Evolutionary conservation across 2,113 vertebrate species (phyloP).

Genomic region (Gulo gulo): DNA sequence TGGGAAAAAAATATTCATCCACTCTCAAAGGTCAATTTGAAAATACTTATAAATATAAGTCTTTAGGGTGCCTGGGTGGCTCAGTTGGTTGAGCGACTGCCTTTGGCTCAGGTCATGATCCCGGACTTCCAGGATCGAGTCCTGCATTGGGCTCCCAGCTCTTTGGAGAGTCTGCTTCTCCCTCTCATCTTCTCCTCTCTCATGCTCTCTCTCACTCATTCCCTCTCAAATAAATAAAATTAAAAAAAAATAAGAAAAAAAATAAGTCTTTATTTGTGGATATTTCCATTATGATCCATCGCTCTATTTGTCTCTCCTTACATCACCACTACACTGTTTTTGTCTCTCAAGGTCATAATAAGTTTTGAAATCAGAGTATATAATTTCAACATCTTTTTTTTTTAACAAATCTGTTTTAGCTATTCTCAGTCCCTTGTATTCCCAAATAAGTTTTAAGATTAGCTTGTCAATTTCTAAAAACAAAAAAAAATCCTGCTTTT

Average conservation of each 20-base stretch:
- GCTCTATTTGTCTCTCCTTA: background rate
- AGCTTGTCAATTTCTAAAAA: background rate
- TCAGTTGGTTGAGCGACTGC: no score
- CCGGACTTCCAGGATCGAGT: no score
- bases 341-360: background rate
- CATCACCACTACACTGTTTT: background rate
- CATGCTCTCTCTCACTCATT: no score
- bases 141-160: no score
- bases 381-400: background rate
- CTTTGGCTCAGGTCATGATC: no score
- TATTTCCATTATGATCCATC: background rate
- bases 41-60: background rate
- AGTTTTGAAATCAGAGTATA: background rate
- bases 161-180: no score
- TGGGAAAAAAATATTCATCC: background rate
- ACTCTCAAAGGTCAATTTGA: background rate
- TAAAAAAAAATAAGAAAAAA: no score
- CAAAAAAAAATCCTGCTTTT: background rate
- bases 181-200: no score
- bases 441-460: background rate
- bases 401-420: background rate
- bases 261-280: background rate
- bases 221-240: no score
- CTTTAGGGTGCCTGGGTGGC: no score
- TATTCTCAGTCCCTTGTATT: background rate